Conservation (phyloP, 2,797 vertebrate species). For the Tiaroga cobitis region DNA sequence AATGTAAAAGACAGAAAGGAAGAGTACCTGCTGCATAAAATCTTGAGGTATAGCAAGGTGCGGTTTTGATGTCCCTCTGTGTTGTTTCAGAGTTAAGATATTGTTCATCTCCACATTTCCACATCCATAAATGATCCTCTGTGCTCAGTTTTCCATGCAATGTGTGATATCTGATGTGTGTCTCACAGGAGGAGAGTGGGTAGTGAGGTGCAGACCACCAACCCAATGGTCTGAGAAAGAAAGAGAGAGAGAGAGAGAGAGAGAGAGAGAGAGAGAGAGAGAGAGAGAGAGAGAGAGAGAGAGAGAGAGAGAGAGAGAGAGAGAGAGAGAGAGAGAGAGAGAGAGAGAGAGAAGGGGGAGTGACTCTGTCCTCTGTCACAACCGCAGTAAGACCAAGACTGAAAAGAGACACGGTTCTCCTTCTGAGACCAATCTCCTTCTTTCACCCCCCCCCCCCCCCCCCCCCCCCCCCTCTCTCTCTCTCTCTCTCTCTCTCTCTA, state of each 20-base stretch:
- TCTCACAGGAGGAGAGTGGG: slow-evolving; percentile 24
- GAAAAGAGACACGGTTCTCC: slow-evolving; percentile 5
- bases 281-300: slow-evolving; percentile 10
- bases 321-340: neutral
- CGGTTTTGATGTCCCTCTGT: slow-evolving; percentile 29
- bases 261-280: too few species aligned
- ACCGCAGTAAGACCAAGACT: slow-evolving; percentile 26
- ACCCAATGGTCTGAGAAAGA: slow-evolving; percentile 32
- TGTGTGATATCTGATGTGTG: slow-evolving; percentile 38
- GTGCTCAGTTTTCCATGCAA: slow-evolving; percentile 24
- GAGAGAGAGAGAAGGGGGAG: neutral
- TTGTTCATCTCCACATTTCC: slow-evolving; percentile 27
- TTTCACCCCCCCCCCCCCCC: too few species aligned
- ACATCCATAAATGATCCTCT: slow-evolving; percentile 34
- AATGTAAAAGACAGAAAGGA: slow-evolving; percentile 18
- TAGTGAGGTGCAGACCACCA: slow-evolving; percentile 45
- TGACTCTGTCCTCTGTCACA: slow-evolving; percentile 24
- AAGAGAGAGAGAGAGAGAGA: slow-evolving; percentile 11
- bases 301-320: slow-evolving; percentile 11
- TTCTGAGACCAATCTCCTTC: neutral
- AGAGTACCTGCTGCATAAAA: slow-evolving; percentile 48
- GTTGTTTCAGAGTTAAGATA: slow-evolving; percentile 33
- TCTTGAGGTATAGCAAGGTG: slow-evolving; percentile 4
- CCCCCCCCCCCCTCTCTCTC: too few species aligned
- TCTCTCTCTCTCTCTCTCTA: neutral